These are phyloP conservation scores for Orchesellides sinensis DNA, from an alignment of 2,888 invertebrate genomes.

Conservation along the genomic window DNA sequence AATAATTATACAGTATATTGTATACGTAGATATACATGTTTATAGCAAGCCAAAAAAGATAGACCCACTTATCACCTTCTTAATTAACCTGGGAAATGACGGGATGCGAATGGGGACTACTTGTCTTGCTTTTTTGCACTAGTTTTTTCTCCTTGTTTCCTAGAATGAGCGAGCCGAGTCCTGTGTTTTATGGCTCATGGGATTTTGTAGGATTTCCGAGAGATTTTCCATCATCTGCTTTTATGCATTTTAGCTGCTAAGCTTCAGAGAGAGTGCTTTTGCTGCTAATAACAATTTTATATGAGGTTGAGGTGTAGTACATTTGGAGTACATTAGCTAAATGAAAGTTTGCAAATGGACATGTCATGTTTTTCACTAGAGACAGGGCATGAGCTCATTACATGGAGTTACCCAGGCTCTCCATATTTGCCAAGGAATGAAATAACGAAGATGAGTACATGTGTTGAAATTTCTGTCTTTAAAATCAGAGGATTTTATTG, in stretches of 20 bases:
- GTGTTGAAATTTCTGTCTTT: background rate
- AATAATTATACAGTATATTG: too few relatives aligned
- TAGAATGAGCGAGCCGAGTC: background rate
- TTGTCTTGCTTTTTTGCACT: background rate
- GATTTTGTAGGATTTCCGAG: background rate
- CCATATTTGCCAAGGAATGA: background rate
- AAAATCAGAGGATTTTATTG: background rate
- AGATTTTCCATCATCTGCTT: background rate
- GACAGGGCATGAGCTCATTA: too few relatives aligned
- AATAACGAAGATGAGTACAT: background rate
- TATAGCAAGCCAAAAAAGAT: background rate
- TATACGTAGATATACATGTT: too few relatives aligned
- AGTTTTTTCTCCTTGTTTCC: background rate
- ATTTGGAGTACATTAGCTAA: conserved; percentile 11
- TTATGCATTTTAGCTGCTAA: background rate
- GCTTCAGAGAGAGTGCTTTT: background rate
- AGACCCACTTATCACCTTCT: conserved; percentile 29
- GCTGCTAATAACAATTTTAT: background rate
- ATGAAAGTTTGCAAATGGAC: conserved; percentile 17
- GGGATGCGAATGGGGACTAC: too few relatives aligned
- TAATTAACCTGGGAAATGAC: conserved; percentile 52
- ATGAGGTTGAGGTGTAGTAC: background rate
- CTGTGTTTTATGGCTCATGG: background rate
- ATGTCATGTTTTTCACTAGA: conserved; percentile 18
- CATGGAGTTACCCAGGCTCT: too few relatives aligned